phyloP scores from a whole-genome alignment of 2,113 vertebrate species.

The Excalfactoria chinensis region DNA sequence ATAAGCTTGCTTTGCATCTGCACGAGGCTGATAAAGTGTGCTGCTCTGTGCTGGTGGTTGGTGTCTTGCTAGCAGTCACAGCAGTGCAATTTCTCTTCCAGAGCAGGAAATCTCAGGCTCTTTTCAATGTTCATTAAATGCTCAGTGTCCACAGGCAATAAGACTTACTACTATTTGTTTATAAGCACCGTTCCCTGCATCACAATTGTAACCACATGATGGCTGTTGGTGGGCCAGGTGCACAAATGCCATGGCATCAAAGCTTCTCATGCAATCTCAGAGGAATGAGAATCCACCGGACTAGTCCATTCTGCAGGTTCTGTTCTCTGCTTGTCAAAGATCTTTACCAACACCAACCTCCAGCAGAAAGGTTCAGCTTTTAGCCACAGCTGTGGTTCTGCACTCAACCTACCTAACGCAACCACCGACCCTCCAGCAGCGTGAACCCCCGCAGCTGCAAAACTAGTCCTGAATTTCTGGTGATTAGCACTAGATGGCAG shows the following conservation, averaged over 20 bases:
- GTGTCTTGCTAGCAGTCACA: rapidly evolving
- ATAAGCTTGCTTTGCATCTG: background rate
- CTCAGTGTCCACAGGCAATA: background rate
- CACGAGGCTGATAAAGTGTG: background rate
- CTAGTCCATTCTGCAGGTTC: rapidly evolving
- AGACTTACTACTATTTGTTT: background rate
- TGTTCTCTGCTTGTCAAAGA: background rate
- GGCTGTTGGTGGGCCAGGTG: background rate
- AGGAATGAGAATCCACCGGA: background rate
- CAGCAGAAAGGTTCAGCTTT: background rate
- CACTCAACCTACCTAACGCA: background rate
- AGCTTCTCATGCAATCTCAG: background rate
- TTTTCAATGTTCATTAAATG: background rate
- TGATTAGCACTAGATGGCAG: background rate
- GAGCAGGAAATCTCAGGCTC: background rate
- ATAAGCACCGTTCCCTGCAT: background rate
- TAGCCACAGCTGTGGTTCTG: background rate
- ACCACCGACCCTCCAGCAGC: rapidly evolving
- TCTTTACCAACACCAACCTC: background rate
- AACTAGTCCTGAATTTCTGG: background rate
- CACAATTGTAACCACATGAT: background rate
- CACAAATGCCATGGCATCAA: background rate
- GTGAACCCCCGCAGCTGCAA: background rate
- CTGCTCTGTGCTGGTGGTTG: background rate
- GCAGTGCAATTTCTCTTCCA: background rate